Evolutionary conservation across 2,113 vertebrate species (phyloP).

Genomic region (Callithrix jacchus): DNA sequence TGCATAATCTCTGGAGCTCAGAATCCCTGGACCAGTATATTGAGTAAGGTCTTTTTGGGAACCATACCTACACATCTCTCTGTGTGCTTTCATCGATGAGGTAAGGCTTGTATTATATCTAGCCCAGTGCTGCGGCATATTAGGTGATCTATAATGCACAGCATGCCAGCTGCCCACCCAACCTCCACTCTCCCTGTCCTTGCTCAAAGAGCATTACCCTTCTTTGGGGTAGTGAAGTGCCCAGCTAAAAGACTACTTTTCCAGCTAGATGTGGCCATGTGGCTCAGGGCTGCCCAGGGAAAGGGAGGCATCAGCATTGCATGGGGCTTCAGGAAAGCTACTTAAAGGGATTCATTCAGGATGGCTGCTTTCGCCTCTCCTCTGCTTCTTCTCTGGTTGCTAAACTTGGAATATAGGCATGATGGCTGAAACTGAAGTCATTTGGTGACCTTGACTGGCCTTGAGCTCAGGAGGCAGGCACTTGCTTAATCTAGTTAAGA

Average conservation of each 20-base stretch:
- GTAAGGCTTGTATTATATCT: fast-evolving
- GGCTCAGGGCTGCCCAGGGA: not conserved
- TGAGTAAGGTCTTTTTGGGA: not conserved
- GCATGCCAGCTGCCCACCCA: not conserved
- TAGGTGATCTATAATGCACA: fast-evolving
- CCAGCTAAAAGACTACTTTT: not conserved
- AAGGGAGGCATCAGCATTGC: fast-evolving
- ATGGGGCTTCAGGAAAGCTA: not conserved
- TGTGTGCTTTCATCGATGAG: not conserved
- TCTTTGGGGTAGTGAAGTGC: not conserved
- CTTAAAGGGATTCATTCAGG: not conserved
- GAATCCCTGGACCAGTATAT: not conserved
- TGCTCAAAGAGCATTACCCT: not conserved
- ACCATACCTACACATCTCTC: not conserved
- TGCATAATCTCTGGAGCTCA: not conserved
- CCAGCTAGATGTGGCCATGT: not conserved
- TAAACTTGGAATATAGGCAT: not conserved
- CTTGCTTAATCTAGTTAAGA: not conserved
- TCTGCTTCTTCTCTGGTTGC: not conserved
- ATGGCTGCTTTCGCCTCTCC: not conserved
- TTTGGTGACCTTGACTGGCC: not conserved
- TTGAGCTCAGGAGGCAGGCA: not conserved
- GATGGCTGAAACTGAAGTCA: not conserved
- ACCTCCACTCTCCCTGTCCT: too few relatives aligned
- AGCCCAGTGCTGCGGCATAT: not conserved